Percentiles rank a stretch among this genome's conserved stretches.
Conservation (phyloP, 2,888 invertebrate species). For the Melangyna quadrimaculata region DNA sequence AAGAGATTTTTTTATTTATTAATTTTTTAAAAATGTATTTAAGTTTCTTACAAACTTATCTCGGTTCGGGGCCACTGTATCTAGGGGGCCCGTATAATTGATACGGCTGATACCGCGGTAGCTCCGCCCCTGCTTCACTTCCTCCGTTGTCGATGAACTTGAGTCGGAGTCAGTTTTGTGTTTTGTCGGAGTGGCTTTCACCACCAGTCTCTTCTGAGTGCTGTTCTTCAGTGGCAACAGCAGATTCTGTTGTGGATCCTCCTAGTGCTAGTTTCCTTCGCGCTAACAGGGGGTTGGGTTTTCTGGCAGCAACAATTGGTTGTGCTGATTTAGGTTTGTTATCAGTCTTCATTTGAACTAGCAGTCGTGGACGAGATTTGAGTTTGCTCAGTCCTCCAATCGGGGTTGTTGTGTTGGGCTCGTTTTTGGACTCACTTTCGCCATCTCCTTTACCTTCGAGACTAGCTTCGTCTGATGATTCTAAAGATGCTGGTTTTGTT, state of each 20-base stretch:
- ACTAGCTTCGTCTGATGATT: conserved; percentile 77
- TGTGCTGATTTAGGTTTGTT: conserved; percentile 76
- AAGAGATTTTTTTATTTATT: no score
- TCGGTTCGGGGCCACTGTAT: no score
- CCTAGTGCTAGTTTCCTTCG: conserved; percentile 79
- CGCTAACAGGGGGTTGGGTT: conserved; percentile 80
- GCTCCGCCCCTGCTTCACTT: no score
- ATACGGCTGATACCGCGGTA: no score
- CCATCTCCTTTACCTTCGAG: conserved; percentile 76
- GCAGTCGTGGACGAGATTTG: conserved; percentile 80
- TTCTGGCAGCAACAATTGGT: conserved; percentile 75
- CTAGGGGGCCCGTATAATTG: no score
- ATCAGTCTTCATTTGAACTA: conserved; percentile 79
- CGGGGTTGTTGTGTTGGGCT: conserved; percentile 71
- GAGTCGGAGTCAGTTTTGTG: conserved; percentile 73
- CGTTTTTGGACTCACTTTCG: conserved; percentile 63
- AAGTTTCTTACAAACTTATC: no score
- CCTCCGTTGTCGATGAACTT: conserved; percentile 77
- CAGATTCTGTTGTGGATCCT: conserved; percentile 77
- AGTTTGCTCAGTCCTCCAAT: conserved; percentile 78
- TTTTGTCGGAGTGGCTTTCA: conserved; percentile 73
- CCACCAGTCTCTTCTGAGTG: conserved; percentile 72
- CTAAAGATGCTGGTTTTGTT: conserved; percentile 74
- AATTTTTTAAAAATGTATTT: no score
- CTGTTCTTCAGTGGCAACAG: conserved; percentile 59